Evolutionary conservation across 2,113 vertebrate genomes (phyloP).

Genomic region (Edolisoma coerulescens): DNA sequence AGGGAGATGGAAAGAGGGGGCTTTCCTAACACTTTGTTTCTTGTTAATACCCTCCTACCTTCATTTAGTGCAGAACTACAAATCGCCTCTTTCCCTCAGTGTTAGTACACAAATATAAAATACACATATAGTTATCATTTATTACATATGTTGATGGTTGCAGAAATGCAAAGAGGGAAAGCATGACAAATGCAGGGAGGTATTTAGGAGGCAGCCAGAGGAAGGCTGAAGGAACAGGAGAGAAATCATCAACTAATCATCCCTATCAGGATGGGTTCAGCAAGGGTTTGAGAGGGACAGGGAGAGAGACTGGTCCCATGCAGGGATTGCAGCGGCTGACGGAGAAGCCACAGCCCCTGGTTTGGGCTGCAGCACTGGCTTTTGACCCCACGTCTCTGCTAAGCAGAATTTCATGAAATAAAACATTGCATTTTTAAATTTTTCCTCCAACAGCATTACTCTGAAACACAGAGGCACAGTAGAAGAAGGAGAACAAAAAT

Average conservation of each 20-base stretch:
- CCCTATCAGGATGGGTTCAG: neutral
- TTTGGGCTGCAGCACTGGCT: neutral
- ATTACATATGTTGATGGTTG: neutral
- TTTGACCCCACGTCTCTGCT: neutral
- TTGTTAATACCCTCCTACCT: neutral
- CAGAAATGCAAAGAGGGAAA: neutral
- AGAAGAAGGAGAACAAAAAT: neutral
- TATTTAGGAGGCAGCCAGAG: neutral
- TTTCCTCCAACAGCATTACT: neutral
- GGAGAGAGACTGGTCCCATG: accelerated
- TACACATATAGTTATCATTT: accelerated
- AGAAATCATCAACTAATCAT: neutral
- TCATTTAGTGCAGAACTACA: neutral
- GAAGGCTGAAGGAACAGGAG: neutral
- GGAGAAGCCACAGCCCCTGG: neutral
- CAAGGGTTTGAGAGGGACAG: neutral
- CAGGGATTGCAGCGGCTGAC: accelerated
- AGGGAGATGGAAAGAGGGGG: neutral
- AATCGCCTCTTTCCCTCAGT: neutral
- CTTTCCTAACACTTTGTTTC: neutral
- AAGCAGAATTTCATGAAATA: neutral
- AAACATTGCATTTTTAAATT: neutral
- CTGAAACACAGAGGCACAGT: neutral
- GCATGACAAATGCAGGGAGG: accelerated
- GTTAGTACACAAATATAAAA: neutral